A percentile compares a stretch with the other conserved stretches of the same genome.
These are phyloP conservation scores for Chelonia mydas DNA, from an alignment of 2,797 vertebrate genomes.

Conservation along the genomic window DNA sequence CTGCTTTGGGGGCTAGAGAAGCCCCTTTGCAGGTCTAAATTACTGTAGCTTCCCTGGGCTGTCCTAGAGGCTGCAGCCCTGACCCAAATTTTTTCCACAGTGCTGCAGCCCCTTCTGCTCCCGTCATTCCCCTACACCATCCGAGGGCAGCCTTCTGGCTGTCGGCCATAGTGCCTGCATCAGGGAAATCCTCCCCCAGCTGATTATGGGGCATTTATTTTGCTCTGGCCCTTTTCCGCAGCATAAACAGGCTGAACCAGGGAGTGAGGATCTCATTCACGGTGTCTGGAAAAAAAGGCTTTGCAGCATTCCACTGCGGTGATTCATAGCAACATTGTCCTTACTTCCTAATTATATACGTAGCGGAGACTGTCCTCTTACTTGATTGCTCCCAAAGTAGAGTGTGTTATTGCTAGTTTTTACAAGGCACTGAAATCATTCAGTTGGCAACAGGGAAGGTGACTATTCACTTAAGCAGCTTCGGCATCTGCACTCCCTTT, in stretches of 20 bases:
- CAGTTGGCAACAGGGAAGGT: background rate
- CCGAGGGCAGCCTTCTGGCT: background rate
- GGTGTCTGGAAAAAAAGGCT: background rate
- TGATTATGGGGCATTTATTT: background rate
- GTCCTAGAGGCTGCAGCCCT: background rate
- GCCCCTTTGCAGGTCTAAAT: background rate
- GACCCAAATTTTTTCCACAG: no score
- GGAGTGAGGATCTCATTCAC: background rate
- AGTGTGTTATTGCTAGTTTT: background rate
- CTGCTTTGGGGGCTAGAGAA: background rate
- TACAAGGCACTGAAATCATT: background rate
- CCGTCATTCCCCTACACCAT: background rate
- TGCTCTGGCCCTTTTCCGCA: background rate
- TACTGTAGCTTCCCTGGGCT: background rate
- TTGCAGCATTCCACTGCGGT: background rate
- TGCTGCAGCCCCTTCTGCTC: no score
- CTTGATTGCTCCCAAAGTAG: background rate
- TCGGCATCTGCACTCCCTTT: background rate
- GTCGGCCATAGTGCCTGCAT: background rate
- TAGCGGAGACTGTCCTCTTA: background rate
- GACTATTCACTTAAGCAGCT: background rate
- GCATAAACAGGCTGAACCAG: background rate
- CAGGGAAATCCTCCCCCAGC: background rate
- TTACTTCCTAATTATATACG: background rate
- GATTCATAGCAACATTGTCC: background rate